phyloP scores from a whole-genome alignment of 2,797 vertebrate genomes.

The Todus mexicanus region DNA sequence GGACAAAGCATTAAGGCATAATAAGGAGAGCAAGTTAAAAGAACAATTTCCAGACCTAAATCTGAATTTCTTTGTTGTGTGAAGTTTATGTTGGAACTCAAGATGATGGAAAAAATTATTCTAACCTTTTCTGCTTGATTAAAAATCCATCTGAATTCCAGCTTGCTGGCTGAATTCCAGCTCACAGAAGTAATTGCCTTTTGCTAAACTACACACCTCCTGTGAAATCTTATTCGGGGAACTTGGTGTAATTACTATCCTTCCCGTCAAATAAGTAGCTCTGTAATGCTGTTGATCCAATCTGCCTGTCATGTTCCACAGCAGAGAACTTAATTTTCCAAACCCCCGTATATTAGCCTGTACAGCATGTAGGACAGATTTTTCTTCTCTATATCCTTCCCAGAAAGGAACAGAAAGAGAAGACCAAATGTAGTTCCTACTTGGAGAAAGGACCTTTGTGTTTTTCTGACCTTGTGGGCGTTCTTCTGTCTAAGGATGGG shows the following conservation, averaged over 20 bases:
- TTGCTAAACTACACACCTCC: not conserved
- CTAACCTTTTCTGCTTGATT: not conserved
- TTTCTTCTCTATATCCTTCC: not conserved
- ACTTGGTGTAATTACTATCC: not conserved
- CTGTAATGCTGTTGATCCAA: not conserved
- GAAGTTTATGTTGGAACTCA: not conserved
- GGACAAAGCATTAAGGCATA: not conserved
- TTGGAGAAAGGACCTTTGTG: not conserved
- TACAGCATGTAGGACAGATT: not conserved
- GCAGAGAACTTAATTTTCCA: not conserved
- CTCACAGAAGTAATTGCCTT: not conserved
- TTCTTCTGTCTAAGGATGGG: not conserved
- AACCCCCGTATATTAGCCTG: not conserved
- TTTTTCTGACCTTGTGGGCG: not conserved
- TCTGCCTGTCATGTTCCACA: not conserved
- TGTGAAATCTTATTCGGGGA: not conserved
- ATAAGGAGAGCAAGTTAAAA: not conserved
- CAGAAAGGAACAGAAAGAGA: not conserved
- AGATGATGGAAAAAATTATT: conserved; percentile 27
- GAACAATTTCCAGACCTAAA: not conserved
- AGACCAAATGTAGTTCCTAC: not conserved
- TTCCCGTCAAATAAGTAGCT: not conserved
- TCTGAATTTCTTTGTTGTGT: not conserved
- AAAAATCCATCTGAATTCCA: conserved; percentile 16
- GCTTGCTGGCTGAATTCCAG: conserved; percentile 1